These are phyloP conservation scores for Diadema setosum DNA, from an alignment of 35 echinoderm and acorn worm genomes.

Conservation along the genomic window DNA sequence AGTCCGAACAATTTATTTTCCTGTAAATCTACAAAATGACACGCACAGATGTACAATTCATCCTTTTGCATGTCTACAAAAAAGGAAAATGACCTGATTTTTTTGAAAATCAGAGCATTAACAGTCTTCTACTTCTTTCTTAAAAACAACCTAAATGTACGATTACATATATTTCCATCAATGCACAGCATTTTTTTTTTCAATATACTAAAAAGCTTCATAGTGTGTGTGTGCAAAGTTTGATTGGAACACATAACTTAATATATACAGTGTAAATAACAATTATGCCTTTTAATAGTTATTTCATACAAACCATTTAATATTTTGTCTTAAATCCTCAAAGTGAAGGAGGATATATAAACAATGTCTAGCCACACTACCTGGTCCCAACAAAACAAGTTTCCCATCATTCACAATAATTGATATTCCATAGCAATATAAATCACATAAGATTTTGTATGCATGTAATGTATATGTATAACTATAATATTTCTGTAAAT, in stretches of 20 bases:
- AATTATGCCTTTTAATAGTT: conserved; percentile 18
- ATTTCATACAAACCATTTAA: conserved; percentile 25
- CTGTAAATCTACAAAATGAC: background rate
- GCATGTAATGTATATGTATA: background rate
- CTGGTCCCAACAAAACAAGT: background rate
- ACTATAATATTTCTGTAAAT: conserved; percentile 3
- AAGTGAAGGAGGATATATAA: background rate
- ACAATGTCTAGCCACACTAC: background rate
- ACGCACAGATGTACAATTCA: background rate
- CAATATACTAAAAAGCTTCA: conserved; percentile 17
- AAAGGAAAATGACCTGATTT: conserved; percentile 25
- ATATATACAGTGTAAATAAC: conserved; percentile 36
- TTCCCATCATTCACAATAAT: background rate
- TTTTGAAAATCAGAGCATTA: background rate
- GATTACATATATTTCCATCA: conserved; percentile 12
- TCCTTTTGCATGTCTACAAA: conserved; percentile 3
- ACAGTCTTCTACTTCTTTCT: background rate
- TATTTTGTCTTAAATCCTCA: background rate
- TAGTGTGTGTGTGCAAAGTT: conserved; percentile 25
- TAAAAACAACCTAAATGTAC: background rate
- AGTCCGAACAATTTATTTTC: background rate
- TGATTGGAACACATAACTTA: conserved; percentile 29
- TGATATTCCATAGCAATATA: background rate
- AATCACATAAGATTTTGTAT: background rate
- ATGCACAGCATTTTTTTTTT: conserved; percentile 26